Evolutionary conservation across 2,888 invertebrate genomes (phyloP).

Genomic region (Clepsis dumicolana): DNA sequence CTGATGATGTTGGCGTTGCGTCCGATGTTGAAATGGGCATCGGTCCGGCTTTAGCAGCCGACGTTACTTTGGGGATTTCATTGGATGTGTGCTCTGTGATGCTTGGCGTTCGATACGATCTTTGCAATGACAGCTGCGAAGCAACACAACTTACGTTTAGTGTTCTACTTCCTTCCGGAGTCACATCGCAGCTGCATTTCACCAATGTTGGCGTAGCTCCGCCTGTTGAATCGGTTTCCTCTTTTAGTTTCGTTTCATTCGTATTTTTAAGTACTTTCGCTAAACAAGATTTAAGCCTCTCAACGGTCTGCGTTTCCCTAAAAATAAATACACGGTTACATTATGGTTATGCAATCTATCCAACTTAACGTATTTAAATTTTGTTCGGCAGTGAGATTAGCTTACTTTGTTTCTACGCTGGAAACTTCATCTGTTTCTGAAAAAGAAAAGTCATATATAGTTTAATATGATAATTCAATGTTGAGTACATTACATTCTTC

Average conservation of each 20-base stretch:
- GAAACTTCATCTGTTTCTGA: not conserved
- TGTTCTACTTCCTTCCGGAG: not conserved
- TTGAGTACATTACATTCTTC: not conserved
- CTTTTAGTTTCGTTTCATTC: not conserved
- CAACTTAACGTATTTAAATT: no score
- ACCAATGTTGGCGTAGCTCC: not conserved
- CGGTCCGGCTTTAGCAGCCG: not conserved
- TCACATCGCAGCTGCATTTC: not conserved
- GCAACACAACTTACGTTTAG: not conserved
- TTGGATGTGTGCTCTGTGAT: not conserved
- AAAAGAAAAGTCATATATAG: not conserved
- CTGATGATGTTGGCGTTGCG: not conserved
- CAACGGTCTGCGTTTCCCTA: not conserved
- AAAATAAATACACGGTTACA: not conserved
- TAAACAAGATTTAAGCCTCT: not conserved
- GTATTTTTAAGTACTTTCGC: not conserved
- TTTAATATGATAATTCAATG: no score
- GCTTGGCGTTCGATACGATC: not conserved
- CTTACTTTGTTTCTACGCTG: not conserved
- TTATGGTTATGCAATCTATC: no score
- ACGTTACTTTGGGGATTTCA: not conserved
- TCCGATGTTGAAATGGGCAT: not conserved
- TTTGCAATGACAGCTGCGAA: not conserved
- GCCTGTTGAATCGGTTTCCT: not conserved
- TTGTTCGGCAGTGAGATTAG: not conserved